Conservation (phyloP, 1,140 invertebrate genomes). For the Campodea augens region DNA sequence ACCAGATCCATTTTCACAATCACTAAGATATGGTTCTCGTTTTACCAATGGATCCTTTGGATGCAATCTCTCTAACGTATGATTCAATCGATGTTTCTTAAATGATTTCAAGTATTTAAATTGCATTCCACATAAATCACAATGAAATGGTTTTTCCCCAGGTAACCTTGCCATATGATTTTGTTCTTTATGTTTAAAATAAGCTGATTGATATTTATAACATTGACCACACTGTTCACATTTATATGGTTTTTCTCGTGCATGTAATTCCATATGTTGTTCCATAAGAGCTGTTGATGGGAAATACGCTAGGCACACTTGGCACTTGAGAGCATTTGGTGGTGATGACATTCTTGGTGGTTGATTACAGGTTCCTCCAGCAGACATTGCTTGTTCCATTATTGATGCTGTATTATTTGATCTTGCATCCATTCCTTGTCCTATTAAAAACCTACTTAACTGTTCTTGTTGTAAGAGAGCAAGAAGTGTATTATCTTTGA, state of each 20-base stretch:
- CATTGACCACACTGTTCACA: slow-evolving; percentile 78
- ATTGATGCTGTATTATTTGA: slow-evolving; percentile 11
- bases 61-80: slow-evolving; percentile 58
- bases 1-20: slow-evolving; percentile 1
- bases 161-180: slow-evolving; percentile 66
- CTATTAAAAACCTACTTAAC: background rate
- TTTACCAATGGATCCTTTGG: slow-evolving; percentile 6
- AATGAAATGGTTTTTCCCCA: slow-evolving; percentile 72
- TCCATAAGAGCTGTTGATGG: slow-evolving; percentile 62
- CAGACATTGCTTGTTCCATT: slow-evolving; percentile 3
- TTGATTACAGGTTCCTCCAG: slow-evolving; percentile 5
- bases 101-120: slow-evolving; percentile 73
- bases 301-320: slow-evolving; percentile 59
- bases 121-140: slow-evolving; percentile 75
- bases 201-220: slow-evolving; percentile 69
- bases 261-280: slow-evolving; percentile 51
- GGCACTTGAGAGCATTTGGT: slow-evolving; percentile 27
- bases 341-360: background rate
- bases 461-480: background rate
- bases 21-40: slow-evolving; percentile 3
- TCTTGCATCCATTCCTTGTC: background rate
- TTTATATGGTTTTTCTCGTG: slow-evolving; percentile 69
- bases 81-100: slow-evolving; percentile 70
- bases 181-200: slow-evolving; percentile 70
- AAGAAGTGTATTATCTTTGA: background rate